Evolutionary conservation across 2,797 vertebrate genomes (phyloP), one percentile per base, ranked within the genome.

Genomic region (Cirrhinus molitorella): DNA sequence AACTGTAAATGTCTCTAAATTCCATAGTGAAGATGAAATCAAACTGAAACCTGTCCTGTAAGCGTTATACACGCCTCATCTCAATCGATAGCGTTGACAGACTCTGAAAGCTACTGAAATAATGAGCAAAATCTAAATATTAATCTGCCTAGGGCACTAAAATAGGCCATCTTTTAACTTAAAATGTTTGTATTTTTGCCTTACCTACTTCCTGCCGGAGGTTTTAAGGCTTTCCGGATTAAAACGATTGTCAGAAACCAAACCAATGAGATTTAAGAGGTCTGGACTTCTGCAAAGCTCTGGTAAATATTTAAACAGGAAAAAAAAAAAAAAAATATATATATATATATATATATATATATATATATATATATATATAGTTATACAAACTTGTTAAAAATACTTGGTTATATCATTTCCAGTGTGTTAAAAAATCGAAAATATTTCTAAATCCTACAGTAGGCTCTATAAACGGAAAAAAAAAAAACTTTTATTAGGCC

Each of bases 261-360:
- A 49, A 65, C 61, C 70, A 79, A 75, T 70, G 61, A 47, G 28
- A 72, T 68, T 31, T 25, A 40, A 55, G 74, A 51, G 23, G 31
- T 17, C 2, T 34, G 1, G 63, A 17, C 12, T 31, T 59, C 31
- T 7, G 16, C n/a, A 17, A 63, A 63, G 23, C 2, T 68, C 23
- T 47, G 40, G 17, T 28, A 45, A 76, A 47, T 5, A 10, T 65
- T 51, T 34, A 0, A 47, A 19, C n/a, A 23, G 5, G 5, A 43
- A 28, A 17, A n/a, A n/a, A n/a, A n/a, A n/a, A n/a, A n/a, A n/a
- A n/a, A n/a, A n/a, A n/a, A n/a, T n/a, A n/a, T n/a, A n/a, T n/a
- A n/a, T n/a, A n/a, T n/a, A n/a, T n/a, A n/a, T n/a, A n/a, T n/a
- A n/a, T n/a, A n/a, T n/a, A n/a, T n/a, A n/a, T n/a, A n/a, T n/a